Conservation (phyloP, 2,888 invertebrate genomes). For the Phengaris arion region DNA sequence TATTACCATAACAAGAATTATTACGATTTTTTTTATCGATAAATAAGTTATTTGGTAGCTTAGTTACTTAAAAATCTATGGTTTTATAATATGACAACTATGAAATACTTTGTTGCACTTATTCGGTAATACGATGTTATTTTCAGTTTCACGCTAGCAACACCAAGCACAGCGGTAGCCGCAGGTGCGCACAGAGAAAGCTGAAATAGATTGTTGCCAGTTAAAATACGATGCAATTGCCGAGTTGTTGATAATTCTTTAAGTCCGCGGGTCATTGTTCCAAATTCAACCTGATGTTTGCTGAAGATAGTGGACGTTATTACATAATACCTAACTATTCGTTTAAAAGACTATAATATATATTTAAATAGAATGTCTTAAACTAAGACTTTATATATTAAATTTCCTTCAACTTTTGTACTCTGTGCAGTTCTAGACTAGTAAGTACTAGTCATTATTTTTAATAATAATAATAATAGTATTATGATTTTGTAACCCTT, state of each 20-base stretch:
- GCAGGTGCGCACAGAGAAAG: conserved; percentile 33
- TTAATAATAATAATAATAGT: too few species aligned
- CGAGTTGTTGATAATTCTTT: conserved; percentile 25
- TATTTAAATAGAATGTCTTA: background rate
- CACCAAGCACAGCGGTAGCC: conserved; percentile 27
- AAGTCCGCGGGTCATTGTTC: conserved; percentile 9
- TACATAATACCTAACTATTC: background rate
- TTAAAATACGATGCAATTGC: conserved; percentile 31
- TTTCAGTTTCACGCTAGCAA: background rate
- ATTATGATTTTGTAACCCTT: background rate
- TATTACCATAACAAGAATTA: too few species aligned
- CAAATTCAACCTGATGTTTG: background rate
- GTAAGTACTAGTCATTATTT: too few species aligned
- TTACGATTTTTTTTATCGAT: too few species aligned
- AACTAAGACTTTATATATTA: background rate
- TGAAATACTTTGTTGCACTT: too few species aligned
- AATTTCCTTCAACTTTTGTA: background rate
- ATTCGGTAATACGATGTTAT: background rate
- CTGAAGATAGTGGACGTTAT: background rate
- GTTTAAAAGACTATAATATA: background rate
- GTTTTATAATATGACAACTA: too few species aligned
- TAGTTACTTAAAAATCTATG: too few species aligned
- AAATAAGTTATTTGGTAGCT: too few species aligned
- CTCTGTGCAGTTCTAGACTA: too few species aligned
- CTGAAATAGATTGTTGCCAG: conserved; percentile 42